Base-by-base conservation (phyloP, 2,888 invertebrate species). In the Machimus rusticus region DNA sequence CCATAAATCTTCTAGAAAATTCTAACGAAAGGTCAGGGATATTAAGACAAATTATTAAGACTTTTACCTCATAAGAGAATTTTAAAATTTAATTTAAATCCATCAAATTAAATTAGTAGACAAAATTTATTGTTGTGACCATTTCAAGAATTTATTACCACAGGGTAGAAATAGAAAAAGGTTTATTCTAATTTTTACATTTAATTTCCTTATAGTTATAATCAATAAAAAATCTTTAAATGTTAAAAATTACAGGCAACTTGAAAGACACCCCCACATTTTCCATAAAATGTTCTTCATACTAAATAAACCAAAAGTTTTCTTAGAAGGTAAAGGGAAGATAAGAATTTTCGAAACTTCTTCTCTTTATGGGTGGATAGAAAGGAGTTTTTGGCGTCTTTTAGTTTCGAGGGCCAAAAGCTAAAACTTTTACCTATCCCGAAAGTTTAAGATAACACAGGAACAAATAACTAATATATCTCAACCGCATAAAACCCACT, bases 291-390 rank as follows among this genome's bases (percentile, higher is more conserved):
- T 74, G 28, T 82, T 51, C 19, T 74, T 84, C 74, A 39, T 84
- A 43, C 6, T 23, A 84, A 74, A 84, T 84, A 84, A 74, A 84
- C 74, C 84, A 84, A 66, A 74, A 84, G 43, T 84, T 84, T 81
- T 57, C 81, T 55, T 39, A 74, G 14, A 51, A 51, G 51, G n/a
- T 5, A 51, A 46, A 12, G 37, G 43, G 19, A 19, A 84, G 84
- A 84, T 84, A 84, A 84, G 84, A 84, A 84, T 84, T 84, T 84
- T 34, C n/a, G 19, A 43, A 84, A 84, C 43, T 84, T 84, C 84
- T 84, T 84, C 8, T 28, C 8, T 43, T 84, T 39, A 66, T 74
- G 39, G 14, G n/a, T 51, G 51, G 51, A 4, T n/a, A 1, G n/a
- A 19, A n/a, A 6, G 5, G 51, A 6, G 34, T 34, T 34, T 51